phyloP scores from a whole-genome alignment of 37 sponge, comb jelly and placozoan genomes.

The Halichondria panicea region DNA sequence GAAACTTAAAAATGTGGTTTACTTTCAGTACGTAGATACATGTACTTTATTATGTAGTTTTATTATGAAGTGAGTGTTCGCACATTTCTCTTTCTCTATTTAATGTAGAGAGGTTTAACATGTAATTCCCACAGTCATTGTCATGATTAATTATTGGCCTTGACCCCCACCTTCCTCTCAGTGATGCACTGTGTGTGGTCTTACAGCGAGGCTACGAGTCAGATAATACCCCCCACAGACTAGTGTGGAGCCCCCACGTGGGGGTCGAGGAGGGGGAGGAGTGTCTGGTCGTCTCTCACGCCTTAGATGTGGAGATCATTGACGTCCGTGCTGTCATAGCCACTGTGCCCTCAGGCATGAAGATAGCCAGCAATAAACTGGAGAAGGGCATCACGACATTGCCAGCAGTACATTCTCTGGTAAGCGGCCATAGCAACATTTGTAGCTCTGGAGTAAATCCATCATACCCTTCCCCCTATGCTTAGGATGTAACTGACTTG shows the following conservation, averaged over 20 bases:
- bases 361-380: constrained; percentile 8
- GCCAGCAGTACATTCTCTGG: constrained; percentile 40
- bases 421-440: not conserved
- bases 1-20: too few relatives aligned
- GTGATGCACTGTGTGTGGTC: constrained; percentile 14
- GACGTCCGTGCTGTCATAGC: constrained; percentile 36
- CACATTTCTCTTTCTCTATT: too few relatives aligned
- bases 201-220: constrained; percentile 10
- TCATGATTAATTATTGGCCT: too few relatives aligned
- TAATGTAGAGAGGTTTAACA: too few relatives aligned
- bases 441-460: not conserved
- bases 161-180: too few relatives aligned
- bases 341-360: constrained; percentile 2
- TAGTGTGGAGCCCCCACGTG: constrained; percentile 82
- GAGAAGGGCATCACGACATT: constrained; percentile 27
- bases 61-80: too few relatives aligned
- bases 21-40: too few relatives aligned
- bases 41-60: too few relatives aligned
- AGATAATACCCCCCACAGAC: constrained; percentile 30
- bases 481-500: constrained; percentile 49
- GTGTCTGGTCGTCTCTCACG: not conserved
- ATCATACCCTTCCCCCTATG: not conserved
- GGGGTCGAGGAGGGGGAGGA: constrained; percentile 31
- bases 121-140: too few relatives aligned
- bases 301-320: constrained; percentile 47